Evolutionary conservation across 2,797 vertebrate species (phyloP).

Genomic region (Linurgus olivaceus): DNA sequence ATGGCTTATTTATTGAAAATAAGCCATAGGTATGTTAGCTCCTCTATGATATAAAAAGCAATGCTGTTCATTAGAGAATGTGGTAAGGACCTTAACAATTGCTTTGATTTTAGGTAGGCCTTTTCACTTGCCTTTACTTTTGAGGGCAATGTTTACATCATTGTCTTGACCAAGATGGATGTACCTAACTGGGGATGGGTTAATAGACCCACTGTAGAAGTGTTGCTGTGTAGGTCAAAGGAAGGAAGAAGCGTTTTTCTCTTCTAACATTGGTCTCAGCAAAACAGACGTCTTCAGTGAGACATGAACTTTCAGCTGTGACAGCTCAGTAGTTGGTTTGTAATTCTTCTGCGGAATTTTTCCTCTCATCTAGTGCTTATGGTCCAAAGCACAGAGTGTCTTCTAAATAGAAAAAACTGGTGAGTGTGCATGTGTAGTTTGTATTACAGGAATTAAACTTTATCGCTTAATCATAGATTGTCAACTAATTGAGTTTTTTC

Average conservation of each 20-base stretch:
- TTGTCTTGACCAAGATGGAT: background rate
- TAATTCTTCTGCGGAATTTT: background rate
- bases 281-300: background rate
- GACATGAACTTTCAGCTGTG: background rate
- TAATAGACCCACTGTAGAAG: background rate
- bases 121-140: background rate
- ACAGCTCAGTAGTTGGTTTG: background rate
- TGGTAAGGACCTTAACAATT: background rate
- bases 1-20: background rate
- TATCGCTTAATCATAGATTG: background rate
- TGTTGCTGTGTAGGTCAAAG: background rate
- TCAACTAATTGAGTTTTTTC: background rate
- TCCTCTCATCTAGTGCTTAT: background rate
- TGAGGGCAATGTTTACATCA: background rate
- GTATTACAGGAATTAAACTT: background rate
- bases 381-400: background rate
- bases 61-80: background rate
- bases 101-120: background rate
- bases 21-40: background rate
- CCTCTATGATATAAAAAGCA: background rate
- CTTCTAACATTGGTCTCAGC: accelerated
- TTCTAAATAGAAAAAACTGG: accelerated
- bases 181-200: accelerated
- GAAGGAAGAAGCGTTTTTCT: background rate
- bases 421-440: background rate